Percentiles rank a stretch among this genome's conserved stretches.
These are phyloP conservation scores for Teleogryllus oceanicus DNA, from an alignment of 2,888 invertebrate genomes.

Conservation along the genomic window DNA sequence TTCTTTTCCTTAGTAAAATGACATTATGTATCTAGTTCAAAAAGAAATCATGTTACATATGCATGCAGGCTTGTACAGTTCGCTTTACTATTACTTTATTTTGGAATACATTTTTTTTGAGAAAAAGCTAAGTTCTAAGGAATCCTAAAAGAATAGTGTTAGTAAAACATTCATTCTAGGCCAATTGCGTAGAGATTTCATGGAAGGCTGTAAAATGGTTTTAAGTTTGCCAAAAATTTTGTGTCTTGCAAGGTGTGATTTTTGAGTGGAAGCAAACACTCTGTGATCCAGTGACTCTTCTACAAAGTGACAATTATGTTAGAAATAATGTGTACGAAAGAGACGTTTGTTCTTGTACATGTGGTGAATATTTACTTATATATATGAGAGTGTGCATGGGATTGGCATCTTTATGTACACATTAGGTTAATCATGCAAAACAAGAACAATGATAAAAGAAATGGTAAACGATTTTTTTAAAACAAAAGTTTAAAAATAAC, in stretches of 20 bases:
- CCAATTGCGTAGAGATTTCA: background rate
- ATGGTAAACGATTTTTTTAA: background rate
- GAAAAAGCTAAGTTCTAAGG: too few species aligned
- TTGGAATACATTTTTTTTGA: background rate
- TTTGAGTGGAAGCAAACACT: background rate
- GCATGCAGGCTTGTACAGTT: background rate
- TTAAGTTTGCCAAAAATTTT: conserved; percentile 7
- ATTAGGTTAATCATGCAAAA: background rate
- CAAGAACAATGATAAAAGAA: background rate
- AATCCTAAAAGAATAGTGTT: background rate
- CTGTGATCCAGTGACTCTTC: background rate
- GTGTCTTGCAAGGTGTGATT: conserved; percentile 1
- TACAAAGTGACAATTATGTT: background rate
- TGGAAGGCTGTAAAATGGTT: background rate
- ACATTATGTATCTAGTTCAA: background rate
- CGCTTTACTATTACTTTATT: background rate
- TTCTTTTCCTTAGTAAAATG: background rate
- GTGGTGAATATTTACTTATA: conserved; percentile 3
- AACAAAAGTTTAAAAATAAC: conserved; percentile 3
- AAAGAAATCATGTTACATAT: conserved; percentile 2
- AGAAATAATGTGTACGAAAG: background rate
- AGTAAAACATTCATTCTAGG: background rate
- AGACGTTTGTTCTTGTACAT: background rate
- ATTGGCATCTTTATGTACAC: background rate
- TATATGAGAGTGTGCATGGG: background rate